Evolutionary conservation across 2,888 invertebrate genomes (phyloP).

Genomic region (Dolichopus griseipennis): DNA sequence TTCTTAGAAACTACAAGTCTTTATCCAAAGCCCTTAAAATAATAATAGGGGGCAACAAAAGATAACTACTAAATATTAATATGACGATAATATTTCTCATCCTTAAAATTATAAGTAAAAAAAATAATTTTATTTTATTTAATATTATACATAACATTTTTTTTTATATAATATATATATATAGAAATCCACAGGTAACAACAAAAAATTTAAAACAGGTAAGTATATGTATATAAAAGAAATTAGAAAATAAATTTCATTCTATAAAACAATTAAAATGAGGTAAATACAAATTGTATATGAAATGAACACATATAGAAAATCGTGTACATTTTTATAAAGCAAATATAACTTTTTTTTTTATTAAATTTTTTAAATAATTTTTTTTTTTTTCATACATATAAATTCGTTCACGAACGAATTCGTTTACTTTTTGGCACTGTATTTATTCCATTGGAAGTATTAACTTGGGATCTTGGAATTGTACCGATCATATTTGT

Average conservation of each 20-base stretch:
- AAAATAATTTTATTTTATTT: neutral
- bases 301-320: slow-evolving; percentile 20
- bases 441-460: slow-evolving; percentile 29
- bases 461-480: slow-evolving; percentile 6
- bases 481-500: slow-evolving; percentile 21
- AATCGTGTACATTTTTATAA: neutral
- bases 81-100: slow-evolving; percentile 3
- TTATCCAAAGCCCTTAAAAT: neutral
- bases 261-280: neutral
- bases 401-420: slow-evolving; percentile 23
- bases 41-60: neutral
- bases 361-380: neutral
- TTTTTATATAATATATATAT: neutral
- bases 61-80: neutral
- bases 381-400: slow-evolving; percentile 14
- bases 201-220: neutral
- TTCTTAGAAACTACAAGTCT: slow-evolving; percentile 1
- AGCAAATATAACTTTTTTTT: neutral
- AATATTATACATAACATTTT: neutral
- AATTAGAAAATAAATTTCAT: slow-evolving; percentile 6
- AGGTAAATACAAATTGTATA: slow-evolving; percentile 9
- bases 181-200: neutral
- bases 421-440: slow-evolving; percentile 34
- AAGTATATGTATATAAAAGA: neutral
- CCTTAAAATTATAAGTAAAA: neutral